Base-by-base conservation (phyloP, 2,888 invertebrate species). In the Dryomyza anilis region DNA sequence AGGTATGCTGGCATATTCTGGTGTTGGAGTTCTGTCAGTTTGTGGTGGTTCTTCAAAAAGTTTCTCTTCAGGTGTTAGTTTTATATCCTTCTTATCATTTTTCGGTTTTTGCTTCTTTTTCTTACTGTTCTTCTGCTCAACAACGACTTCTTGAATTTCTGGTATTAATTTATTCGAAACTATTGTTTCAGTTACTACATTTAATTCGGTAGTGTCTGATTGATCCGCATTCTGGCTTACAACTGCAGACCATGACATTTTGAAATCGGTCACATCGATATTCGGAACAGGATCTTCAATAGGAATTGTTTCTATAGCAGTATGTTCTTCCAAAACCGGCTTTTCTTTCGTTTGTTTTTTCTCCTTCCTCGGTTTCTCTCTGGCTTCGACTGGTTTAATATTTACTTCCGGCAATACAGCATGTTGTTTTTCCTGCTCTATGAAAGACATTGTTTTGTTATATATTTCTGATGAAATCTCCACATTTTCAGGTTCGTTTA, bases 181-280 rank as follows among this genome's bases (percentile, higher is more conserved):
- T 7, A 62, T 62, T 14, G 45, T 43, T 39, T 39, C 5, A 25
- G 53, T 53, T 23, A 43, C 39, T n/a, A 53, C 53, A n/a, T n/a
- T n/a, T n/a, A n/a, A n/a, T n/a, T n/a, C n/a, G n/a, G n/a, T 3
- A 62, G 52, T 19, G 39, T 3, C 8, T 62, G 58, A 12, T n/a
- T n/a, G n/a, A 6, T 21, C 12, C 10, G 45, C 7, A 6, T 62
- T 63, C 19, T 62, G 58, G 23, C 67, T 64, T 7, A 69, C 39
- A 29, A 65, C 60, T 27, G 63, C 48, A 29, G 67, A 66, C 69
- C 69, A 69, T 1, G 69, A 64, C 23, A 12, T 39, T 10, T 21
- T 25, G 8, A 23, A 48, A 23, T 7, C 14, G 3, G 21, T 14
- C 21, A 8, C 25, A 12, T 25, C 39, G 21, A 48, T 14, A 6